Evolutionary conservation across 2,113 vertebrate genomes (phyloP).

Genomic region (Tetrao urogallus): DNA sequence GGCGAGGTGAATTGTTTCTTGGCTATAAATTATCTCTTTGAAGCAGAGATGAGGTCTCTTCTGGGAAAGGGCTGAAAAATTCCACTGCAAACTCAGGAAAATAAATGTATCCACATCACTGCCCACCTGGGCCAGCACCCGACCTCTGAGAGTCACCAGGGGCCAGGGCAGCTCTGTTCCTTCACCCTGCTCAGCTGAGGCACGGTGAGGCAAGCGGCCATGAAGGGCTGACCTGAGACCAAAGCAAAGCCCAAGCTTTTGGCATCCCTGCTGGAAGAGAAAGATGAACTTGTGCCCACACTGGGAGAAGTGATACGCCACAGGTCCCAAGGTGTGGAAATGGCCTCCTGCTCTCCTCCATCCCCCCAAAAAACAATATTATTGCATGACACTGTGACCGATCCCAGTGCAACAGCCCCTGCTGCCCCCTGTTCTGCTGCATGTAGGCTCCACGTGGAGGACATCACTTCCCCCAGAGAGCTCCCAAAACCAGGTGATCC

Average conservation of each 20-base stretch:
- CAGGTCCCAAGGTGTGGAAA: rapidly evolving
- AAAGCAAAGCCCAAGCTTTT: not conserved
- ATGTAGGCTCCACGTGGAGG: not conserved
- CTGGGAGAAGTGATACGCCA: not conserved
- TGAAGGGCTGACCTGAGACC: too few species aligned
- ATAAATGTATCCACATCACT: rapidly evolving
- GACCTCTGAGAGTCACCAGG: not conserved
- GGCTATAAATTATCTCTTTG: not conserved
- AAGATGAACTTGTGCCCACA: not conserved
- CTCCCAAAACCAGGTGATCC: not conserved
- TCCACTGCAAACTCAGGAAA: not conserved
- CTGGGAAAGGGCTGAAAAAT: not conserved
- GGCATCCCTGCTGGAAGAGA: not conserved
- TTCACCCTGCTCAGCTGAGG: too few species aligned
- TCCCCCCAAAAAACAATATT: not conserved
- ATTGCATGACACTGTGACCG: not conserved
- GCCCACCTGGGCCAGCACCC: not conserved
- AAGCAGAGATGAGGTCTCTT: not conserved
- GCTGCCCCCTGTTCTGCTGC: not conserved
- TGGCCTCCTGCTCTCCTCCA: not conserved
- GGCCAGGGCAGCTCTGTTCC: too few species aligned
- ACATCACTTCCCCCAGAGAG: not conserved
- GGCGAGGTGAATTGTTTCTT: slow-evolving; percentile 22
- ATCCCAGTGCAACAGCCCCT: not conserved
- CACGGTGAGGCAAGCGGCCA: too few species aligned